Evolutionary conservation across 2,888 invertebrate genomes (phyloP).

Genomic region (Physocephala rufipes): DNA sequence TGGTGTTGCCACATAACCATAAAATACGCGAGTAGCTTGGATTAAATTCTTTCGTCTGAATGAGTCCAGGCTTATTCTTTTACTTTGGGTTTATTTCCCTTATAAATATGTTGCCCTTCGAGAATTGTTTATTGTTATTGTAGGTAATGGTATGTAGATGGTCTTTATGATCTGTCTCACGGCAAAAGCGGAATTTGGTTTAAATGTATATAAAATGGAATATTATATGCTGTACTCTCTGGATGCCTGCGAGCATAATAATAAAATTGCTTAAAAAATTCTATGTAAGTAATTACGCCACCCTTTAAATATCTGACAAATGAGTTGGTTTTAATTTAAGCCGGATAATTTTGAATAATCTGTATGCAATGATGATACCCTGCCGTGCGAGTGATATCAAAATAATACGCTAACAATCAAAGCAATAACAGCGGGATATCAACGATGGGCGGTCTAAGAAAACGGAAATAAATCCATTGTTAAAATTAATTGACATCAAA

Average conservation of each 20-base stretch:
- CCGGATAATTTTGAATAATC: conserved; percentile 1
- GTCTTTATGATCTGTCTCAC: no score
- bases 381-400: conserved; percentile 1
- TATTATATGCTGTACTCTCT: no score
- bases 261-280: not conserved
- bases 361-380: not conserved
- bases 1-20: conserved; percentile 11
- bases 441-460: not conserved
- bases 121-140: no score
- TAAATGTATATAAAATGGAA: no score
- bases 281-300: not conserved
- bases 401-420: not conserved
- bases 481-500: conserved; percentile 1
- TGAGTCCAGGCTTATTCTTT: conserved; percentile 31
- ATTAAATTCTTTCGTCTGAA: conserved; percentile 21
- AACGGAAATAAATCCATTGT: not conserved
- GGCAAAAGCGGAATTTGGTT: no score
- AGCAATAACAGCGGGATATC: not conserved
- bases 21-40: conserved; percentile 22
- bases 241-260: not conserved
- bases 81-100: conserved; percentile 34
- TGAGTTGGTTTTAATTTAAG: not conserved
- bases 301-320: not conserved
- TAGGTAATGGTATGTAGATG: no score
- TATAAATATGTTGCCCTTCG: not conserved